Percentiles rank a stretch among this genome's conserved stretches.
Evolutionary conservation across 2,113 vertebrate genomes (phyloP).

Genomic region (Microcebus murinus): DNA sequence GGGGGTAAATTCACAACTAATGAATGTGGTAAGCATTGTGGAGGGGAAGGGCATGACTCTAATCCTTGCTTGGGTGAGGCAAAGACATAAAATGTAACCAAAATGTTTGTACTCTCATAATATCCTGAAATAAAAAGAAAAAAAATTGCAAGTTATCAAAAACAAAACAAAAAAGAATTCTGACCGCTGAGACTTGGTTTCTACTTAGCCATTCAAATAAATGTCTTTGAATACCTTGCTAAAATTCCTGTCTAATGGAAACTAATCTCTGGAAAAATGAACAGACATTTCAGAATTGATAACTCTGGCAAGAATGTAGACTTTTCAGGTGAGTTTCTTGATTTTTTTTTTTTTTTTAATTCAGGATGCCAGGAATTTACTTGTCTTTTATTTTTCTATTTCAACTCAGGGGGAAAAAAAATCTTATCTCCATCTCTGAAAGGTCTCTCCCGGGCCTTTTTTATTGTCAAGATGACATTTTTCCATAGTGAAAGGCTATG

Average conservation of each 20-base stretch:
- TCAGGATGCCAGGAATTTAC: background rate
- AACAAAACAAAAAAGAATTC: background rate
- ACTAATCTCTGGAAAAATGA: conserved; percentile 59
- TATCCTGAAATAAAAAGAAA: too few relatives aligned
- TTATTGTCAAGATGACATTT: conserved; percentile 29
- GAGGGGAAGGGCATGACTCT: too few relatives aligned
- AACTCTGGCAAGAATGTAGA: background rate
- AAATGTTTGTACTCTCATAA: too few relatives aligned
- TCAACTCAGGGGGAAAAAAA: background rate
- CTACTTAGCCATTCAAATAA: conserved; percentile 4
- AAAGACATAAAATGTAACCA: too few relatives aligned
- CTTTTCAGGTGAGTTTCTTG: background rate
- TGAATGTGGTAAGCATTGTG: too few relatives aligned
- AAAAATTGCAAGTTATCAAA: too few relatives aligned
- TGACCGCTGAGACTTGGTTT: background rate
- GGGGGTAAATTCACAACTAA: too few relatives aligned
- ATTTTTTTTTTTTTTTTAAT: background rate
- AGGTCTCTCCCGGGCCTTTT: conserved; percentile 27
- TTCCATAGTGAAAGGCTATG: conserved; percentile 38
- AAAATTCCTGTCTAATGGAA: conserved; percentile 34
- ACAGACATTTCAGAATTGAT: background rate
- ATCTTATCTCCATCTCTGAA: conserved; percentile 29
- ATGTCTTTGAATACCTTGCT: background rate
- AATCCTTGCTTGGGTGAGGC: too few relatives aligned
- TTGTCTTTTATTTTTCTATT: conserved; percentile 9